Percentiles rank a stretch among this genome's conserved stretches.
Conservation (phyloP, 2,113 vertebrate species). For the Oenanthe melanoleuca region DNA sequence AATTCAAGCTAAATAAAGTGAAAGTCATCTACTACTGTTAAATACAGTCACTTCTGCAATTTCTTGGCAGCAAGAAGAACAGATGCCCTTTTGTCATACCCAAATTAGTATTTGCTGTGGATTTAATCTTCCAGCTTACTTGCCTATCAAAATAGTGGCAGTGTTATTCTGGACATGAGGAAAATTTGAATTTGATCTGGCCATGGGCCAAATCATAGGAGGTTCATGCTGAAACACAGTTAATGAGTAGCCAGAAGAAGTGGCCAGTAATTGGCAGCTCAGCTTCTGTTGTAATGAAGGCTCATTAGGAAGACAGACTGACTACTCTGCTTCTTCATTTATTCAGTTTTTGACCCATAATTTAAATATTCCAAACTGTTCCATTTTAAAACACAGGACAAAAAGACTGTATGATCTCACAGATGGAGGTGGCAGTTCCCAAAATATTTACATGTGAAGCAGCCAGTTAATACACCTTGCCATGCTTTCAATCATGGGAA, state of each 20-base stretch:
- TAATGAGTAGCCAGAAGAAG: constrained; percentile 45
- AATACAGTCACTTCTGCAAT: neutral
- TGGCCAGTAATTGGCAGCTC: constrained; percentile 30
- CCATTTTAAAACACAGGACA: neutral
- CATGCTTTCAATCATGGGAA: neutral
- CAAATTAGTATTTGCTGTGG: constrained; percentile 1
- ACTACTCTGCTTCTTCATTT: neutral
- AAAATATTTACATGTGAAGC: neutral
- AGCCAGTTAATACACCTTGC: neutral
- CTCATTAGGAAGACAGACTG: constrained; percentile 25
- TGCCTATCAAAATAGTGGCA: neutral
- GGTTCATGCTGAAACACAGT: neutral
- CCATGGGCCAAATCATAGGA: neutral
- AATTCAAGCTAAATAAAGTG: constrained; percentile 25
- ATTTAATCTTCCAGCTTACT: neutral
- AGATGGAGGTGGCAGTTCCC: neutral
- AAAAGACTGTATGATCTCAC: neutral
- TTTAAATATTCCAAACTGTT: neutral
- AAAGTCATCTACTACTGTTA: neutral
- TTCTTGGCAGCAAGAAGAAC: neutral
- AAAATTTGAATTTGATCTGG: constrained; percentile 18
- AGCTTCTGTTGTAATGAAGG: neutral
- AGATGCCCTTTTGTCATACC: constrained; percentile 22
- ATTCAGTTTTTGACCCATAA: neutral
- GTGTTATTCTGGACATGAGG: neutral